phyloP scores from a whole-genome alignment of 2,113 vertebrate species.

The Gobio gobio region DNA sequence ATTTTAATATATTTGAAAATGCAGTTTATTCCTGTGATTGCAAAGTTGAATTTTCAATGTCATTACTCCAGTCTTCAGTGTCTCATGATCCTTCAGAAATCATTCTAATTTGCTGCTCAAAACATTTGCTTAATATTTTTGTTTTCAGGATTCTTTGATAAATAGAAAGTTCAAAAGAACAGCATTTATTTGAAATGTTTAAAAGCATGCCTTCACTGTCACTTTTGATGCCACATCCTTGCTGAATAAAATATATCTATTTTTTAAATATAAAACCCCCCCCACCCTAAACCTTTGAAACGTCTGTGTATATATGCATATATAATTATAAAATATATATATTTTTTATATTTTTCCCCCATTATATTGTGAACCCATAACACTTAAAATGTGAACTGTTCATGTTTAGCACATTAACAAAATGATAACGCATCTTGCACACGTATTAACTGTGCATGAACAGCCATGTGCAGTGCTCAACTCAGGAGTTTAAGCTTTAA shows the following conservation, averaged over 20 bases:
- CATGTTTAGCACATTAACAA: background rate
- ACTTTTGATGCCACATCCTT: background rate
- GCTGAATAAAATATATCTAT: too few species aligned
- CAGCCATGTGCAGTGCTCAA: background rate
- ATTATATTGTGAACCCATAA: background rate
- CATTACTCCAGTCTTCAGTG: background rate
- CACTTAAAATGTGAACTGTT: background rate
- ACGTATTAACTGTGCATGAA: background rate
- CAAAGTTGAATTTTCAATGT: background rate
- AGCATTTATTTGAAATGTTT: too few species aligned
- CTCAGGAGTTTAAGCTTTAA: conserved; percentile 23
- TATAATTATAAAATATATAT: too few species aligned
- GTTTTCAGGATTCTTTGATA: background rate
- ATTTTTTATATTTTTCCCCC: background rate
- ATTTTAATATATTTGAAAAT: background rate
- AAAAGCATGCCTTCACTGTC: background rate
- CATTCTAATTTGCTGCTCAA: background rate
- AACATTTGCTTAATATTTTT: background rate
- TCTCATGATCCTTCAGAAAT: background rate
- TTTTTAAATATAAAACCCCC: too few species aligned
- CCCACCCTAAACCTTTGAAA: too few species aligned
- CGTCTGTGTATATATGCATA: too few species aligned
- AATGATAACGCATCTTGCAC: background rate
- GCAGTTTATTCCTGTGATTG: background rate
- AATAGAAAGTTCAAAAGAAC: background rate